Evolutionary conservation across 2,797 vertebrate species (phyloP), one percentile per base, ranked within the genome.

Genomic region (Tarsius wallacei): DNA sequence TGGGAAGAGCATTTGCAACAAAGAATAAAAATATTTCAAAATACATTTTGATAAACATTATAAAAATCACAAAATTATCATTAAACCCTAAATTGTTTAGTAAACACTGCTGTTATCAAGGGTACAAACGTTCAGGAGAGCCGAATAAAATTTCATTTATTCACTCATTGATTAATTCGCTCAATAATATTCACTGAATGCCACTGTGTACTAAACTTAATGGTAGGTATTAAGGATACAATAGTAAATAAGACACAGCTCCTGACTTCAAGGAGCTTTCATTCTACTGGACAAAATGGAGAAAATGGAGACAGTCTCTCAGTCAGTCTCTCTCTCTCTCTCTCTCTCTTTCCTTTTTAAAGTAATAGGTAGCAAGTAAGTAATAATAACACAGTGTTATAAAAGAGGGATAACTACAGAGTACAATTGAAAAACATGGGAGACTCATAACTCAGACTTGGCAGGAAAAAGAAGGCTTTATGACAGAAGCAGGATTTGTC

Each of bases 11-110:
- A 92, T n/a, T 28, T 84, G 0, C 24, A 68, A 91, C 36, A 83
- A 59, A 77, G 55, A 91, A 77, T 70, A 97, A 85, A 95, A 92
- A 94, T 42, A 90, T 53, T 89, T 76, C 19, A 63, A 86, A 80
- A 68, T 26, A 64, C 3, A 4, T 57, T 89, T 94, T 87, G 12
- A 10, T 80, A 80, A 76, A 7, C 55, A 90, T 5, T 71, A 7
- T 13, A 96, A 87, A 87, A 82, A 49, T 53, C 36, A 85, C 31
- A 76, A 91, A 94, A 78, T 66, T 86, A n/a, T 1, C n/a, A 94
- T 42, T 81, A 63, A 51, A 63, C 26, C 14, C 55, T 66, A 73
- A 66, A 28, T 49, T 78, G 7, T 33, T 57, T 21, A 92, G 71
- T 53, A 90, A 80, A 59, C 51, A 87, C 66, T 77, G 28, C 19